Percentiles rank a stretch among this genome's conserved stretches.
Conservation (phyloP, 2,797 vertebrate genomes). For the Peromyscus eremicus region DNA sequence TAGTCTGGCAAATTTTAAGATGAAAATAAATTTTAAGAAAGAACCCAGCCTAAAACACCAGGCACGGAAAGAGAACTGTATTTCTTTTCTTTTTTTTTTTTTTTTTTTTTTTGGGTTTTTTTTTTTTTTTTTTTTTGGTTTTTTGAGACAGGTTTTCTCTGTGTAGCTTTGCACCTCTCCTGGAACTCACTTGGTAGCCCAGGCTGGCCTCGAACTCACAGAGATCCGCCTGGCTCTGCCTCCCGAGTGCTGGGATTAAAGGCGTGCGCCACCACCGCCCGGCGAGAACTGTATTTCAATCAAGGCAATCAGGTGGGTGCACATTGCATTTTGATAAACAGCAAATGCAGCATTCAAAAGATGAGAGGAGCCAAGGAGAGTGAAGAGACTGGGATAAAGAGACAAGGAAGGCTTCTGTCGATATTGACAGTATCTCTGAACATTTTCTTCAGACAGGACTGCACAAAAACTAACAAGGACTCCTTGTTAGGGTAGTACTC, state of each 20-base stretch:
- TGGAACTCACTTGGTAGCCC: no score
- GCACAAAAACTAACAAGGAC: neutral
- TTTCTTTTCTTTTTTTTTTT: no score
- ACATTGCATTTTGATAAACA: neutral
- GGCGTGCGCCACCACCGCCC: no score
- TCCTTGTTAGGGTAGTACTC: neutral
- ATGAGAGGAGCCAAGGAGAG: neutral
- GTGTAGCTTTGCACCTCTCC: no score
- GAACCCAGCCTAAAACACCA: neutral
- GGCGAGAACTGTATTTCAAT: neutral
- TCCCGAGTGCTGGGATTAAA: no score
- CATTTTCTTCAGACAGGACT: neutral
- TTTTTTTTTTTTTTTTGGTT: no score
- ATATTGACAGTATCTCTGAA: constrained; percentile 18
- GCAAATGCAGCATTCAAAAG: neutral
- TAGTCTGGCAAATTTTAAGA: constrained; percentile 36
- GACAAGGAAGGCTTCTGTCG: neutral
- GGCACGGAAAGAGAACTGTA: neutral
- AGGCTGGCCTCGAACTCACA: no score
- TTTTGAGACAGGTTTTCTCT: no score
- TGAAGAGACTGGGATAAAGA: neutral
- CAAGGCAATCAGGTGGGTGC: neutral
- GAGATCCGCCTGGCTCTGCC: no score
- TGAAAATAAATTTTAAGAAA: constrained; percentile 47
- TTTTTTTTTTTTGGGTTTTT: no score